These are phyloP conservation scores for Catocala sponsa DNA, from an alignment of 2,888 invertebrate species.

Conservation along the genomic window DNA sequence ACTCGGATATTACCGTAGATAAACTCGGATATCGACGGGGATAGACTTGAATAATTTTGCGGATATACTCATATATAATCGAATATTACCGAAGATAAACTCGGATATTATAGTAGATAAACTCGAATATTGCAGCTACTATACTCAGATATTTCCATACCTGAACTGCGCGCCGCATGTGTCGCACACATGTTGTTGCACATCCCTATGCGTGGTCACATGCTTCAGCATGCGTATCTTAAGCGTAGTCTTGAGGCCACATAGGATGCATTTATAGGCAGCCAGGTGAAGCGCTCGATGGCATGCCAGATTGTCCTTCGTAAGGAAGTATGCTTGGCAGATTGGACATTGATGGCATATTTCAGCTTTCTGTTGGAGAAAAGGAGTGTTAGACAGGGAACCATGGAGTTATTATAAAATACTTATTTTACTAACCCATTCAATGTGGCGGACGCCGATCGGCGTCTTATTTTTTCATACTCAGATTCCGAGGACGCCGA, in stretches of 20 bases:
- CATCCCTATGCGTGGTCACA: conserved; percentile 34
- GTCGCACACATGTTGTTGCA: conserved; percentile 46
- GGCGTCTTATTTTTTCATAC: too few relatives aligned
- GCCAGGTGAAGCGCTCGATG: conserved; percentile 66
- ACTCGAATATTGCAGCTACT: neutral
- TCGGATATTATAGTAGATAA: neutral
- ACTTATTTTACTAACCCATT: too few relatives aligned
- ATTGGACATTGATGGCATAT: conserved; percentile 69
- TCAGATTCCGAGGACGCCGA: too few relatives aligned
- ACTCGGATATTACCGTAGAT: neutral
- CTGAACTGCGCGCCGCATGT: conserved; percentile 64
- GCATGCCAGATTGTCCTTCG: conserved; percentile 63
- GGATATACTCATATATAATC: neutral
- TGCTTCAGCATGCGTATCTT: conserved; percentile 67
- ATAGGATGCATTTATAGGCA: conserved; percentile 65
- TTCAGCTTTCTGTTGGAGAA: conserved; percentile 63
- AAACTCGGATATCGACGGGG: neutral
- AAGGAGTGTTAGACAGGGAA: neutral
- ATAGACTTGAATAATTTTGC: neutral
- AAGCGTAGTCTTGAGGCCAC: conserved; percentile 58
- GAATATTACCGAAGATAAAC: neutral
- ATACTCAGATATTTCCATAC: conserved; percentile 42
- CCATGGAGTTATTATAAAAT: too few relatives aligned
- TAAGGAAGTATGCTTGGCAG: conserved; percentile 70
- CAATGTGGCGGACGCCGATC: too few relatives aligned